Evolutionary conservation across 1,140 invertebrate species (phyloP).

Genomic region (Drosophila punjabiensis): DNA sequence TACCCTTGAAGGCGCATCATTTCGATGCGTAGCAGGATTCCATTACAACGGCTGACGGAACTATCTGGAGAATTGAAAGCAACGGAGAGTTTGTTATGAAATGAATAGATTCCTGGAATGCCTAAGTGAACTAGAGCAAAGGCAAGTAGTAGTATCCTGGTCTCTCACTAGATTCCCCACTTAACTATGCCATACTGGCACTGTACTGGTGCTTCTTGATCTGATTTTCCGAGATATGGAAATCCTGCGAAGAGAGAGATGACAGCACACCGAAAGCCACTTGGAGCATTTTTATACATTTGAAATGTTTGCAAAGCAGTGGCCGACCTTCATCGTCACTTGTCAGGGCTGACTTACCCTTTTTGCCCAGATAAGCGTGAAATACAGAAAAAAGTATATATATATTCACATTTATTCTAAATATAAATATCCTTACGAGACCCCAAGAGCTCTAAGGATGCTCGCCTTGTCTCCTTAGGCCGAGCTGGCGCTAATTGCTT

Average conservation of each 20-base stretch:
- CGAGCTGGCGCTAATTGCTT: background rate
- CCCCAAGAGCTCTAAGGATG: background rate
- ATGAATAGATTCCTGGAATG: background rate
- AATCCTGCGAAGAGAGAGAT: background rate
- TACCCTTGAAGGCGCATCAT: constrained; percentile 18
- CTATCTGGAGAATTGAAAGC: background rate
- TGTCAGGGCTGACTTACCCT: constrained; percentile 9
- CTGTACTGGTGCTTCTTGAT: background rate
- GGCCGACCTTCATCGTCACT: constrained; percentile 2
- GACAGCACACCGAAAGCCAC: background rate
- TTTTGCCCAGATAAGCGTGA: constrained; percentile 4
- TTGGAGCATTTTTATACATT: background rate
- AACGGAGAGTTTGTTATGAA: background rate
- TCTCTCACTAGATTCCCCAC: background rate
- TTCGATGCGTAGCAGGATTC: background rate
- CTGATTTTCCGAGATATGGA: background rate
- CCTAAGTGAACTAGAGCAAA: background rate
- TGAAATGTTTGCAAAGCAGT: background rate
- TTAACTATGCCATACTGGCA: background rate
- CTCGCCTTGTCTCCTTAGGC: background rate
- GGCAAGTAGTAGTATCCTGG: background rate
- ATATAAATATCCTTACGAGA: background rate
- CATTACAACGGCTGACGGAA: background rate
- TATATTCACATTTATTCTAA: background rate
- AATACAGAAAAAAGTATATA: background rate